Conservation (phyloP, 2,888 invertebrate species). For the Pachymerium ferrugineum region DNA sequence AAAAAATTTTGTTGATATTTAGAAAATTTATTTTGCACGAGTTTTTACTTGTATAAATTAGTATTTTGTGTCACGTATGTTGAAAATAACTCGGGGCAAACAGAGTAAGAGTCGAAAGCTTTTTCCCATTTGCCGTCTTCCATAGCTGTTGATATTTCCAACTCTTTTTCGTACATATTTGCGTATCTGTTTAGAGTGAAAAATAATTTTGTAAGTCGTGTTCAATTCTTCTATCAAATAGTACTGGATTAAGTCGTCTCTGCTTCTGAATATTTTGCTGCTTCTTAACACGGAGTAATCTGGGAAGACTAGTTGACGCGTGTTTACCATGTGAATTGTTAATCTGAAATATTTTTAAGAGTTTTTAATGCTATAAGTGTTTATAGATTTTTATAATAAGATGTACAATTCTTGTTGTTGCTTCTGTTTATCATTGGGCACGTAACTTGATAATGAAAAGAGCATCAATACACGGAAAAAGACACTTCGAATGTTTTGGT, state of each 20-base stretch:
- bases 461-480: constrained; percentile 50
- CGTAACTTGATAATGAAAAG: constrained; percentile 46
- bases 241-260: constrained; percentile 48
- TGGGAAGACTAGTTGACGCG: constrained; percentile 49
- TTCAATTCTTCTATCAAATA: neutral
- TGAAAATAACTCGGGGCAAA: neutral
- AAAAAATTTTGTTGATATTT: neutral
- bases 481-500: constrained; percentile 44
- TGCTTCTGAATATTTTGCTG: constrained; percentile 45
- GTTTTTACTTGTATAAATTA: neutral
- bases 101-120: neutral
- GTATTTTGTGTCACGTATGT: neutral
- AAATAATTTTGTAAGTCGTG: neutral
- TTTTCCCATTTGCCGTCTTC: constrained; percentile 14
- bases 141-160: constrained; percentile 1
- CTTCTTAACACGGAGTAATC: constrained; percentile 45
- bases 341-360: constrained; percentile 37
- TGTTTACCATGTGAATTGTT: constrained; percentile 49
- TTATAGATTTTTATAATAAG: neutral
- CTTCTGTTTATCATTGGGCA: constrained; percentile 41
- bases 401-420: constrained; percentile 39
- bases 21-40: neutral
- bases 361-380: neutral
- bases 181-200: constrained; percentile 27
- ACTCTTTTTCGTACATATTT: constrained; percentile 8